Conservation (phyloP, 2,888 invertebrate genomes). For the Meliscaeva auricollis region DNA sequence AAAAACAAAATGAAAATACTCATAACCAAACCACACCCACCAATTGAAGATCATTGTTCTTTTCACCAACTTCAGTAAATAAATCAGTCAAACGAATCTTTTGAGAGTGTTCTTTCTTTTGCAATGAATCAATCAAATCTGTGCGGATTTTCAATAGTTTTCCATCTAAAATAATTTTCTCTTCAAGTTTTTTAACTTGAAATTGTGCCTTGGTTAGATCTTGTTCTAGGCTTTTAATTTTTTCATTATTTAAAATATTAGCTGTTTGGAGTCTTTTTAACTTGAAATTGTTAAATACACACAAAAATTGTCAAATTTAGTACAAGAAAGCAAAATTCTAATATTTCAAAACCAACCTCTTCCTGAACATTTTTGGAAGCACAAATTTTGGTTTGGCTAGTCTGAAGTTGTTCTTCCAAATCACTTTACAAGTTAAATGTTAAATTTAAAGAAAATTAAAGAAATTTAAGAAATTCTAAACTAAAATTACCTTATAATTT, state of each 20-base stretch:
- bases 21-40: conserved; percentile 21
- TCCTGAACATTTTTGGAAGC: conserved; percentile 1
- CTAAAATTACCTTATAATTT: conserved; percentile 36
- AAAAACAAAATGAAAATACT: background rate
- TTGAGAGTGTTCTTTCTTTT: conserved; percentile 79
- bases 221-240: conserved; percentile 77
- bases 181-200: conserved; percentile 78
- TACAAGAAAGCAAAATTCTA: background rate
- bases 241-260: conserved; percentile 76
- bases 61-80: conserved; percentile 78
- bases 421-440: conserved; percentile 28
- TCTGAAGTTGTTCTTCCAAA: conserved; percentile 21
- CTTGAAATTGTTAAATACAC: conserved; percentile 36
- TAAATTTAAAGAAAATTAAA: background rate
- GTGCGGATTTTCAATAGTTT: conserved; percentile 79
- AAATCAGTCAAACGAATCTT: conserved; percentile 79
- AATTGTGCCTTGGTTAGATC: conserved; percentile 77
- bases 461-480: background rate
- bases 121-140: conserved; percentile 80
- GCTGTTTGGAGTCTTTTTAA: conserved; percentile 51
- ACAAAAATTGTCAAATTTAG: too few species aligned
- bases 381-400: background rate
- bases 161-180: conserved; percentile 78
- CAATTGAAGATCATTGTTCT: conserved; percentile 74
- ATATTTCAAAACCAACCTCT: conserved; percentile 22